Evolutionary conservation across 2,888 invertebrate genomes (phyloP).

Genomic region (Gastrophysa polygoni): DNA sequence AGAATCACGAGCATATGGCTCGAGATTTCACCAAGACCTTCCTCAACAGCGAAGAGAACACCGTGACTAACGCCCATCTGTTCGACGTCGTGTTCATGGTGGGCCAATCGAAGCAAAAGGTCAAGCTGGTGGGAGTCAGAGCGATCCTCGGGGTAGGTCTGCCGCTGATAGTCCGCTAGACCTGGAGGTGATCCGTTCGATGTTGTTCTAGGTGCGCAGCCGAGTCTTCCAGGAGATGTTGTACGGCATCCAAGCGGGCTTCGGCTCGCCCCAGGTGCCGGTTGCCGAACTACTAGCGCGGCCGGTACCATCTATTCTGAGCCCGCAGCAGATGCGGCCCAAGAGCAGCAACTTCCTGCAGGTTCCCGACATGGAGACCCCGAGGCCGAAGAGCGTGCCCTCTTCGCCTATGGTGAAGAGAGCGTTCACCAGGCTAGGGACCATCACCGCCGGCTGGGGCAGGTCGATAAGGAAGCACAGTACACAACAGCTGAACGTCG

Average conservation of each 20-base stretch:
- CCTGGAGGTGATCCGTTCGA: too few relatives aligned
- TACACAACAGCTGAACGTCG: constrained; percentile 80
- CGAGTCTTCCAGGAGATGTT: constrained; percentile 94
- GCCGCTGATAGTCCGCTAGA: too few relatives aligned
- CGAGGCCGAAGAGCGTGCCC: constrained; percentile 90
- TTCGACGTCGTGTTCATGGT: constrained; percentile 92
- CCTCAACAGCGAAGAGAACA: constrained; percentile 81
- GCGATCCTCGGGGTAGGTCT: constrained; percentile 89
- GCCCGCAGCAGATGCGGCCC: constrained; percentile 83
- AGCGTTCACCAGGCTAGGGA: constrained; percentile 88
- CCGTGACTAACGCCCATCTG: constrained; percentile 77
- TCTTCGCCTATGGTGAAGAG: constrained; percentile 93
- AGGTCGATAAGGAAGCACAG: constrained; percentile 84
- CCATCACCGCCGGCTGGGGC: constrained; percentile 90
- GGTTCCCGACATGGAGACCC: constrained; percentile 83
- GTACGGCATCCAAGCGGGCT: constrained; percentile 92
- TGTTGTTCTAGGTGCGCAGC: constrained; percentile 60
- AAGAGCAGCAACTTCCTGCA: constrained; percentile 92
- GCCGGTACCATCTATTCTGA: constrained; percentile 84
- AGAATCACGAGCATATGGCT: constrained; percentile 91
- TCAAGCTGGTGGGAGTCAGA: constrained; percentile 84
- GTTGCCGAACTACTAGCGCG: constrained; percentile 86
- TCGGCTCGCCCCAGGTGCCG: constrained; percentile 91
- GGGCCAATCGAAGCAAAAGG: constrained; percentile 89
- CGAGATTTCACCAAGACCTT: constrained; percentile 91